Base-by-base conservation (phyloP, 2,888 invertebrate species). In the Belgica antarctica region DNA sequence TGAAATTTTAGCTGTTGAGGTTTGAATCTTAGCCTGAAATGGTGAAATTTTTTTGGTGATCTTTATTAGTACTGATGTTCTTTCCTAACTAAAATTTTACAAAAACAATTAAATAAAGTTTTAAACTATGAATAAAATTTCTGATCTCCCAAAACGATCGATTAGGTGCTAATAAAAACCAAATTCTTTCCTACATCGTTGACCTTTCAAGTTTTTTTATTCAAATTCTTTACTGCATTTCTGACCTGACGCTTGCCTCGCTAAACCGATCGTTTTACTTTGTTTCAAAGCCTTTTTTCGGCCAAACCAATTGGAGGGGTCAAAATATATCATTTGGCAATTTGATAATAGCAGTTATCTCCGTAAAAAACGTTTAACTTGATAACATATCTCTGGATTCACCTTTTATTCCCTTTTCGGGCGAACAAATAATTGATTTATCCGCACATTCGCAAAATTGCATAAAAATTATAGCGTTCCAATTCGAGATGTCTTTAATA, bases 401-500 rank as follows among this genome's bases (percentile, higher is more conserved):
- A 59, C 2, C 3, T 25, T 62, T 12, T 46, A 27, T 62, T 62
- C 36, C 7, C 46, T n/a, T n/a, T n/a, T 22, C 7, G 19, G 36
- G 4, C 65, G 24, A 62, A 15, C 41, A 41, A 3, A 59, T 68
- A 68, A 68, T 68, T 68, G 68, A 68, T 68, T 68, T 68, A 68
- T 68, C 68, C 47, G 22, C 68, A 68, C 68, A 68, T 68, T 68
- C 57, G 27, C 27, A 17, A 65, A 68, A 68, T 57, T 68, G 68
- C 68, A 68, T 57, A 57, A 68, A 52, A 28, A 68, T 68, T 68
- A 68, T 68, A 68, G 68, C 22, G 3, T 34, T 17, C 27, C 52
- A 57, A 68, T 57, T 57, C 52, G 57, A 68, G 68, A 68, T 68
- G 68, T 68, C 57, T 68, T 68, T 68, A 68, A 68, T 31, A 68